Evolutionary conservation across 2,888 invertebrate species (phyloP), one percentile per base, ranked within the genome.

Genomic region (Agrotis exclamationis): DNA sequence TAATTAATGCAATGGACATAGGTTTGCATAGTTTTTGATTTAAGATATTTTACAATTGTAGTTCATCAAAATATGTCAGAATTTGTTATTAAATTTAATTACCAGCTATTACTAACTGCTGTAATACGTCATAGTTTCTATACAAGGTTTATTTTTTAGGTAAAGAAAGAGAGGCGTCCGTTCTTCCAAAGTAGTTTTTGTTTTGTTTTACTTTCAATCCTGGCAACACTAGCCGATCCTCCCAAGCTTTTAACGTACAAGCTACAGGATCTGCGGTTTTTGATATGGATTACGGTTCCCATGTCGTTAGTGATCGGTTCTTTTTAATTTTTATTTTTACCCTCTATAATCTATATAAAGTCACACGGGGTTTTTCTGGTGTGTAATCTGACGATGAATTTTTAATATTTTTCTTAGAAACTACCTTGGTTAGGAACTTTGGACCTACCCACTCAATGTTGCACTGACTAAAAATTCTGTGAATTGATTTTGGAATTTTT

Each of bases 221-320:
- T 84, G 73, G 79, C 86, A 86, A 85, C 79, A 83, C 76, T 58
- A 60, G 7, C 14, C 18, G 58, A 67, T 76, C 73, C 70, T 77
- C 79, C 71, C 83, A 82, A 69, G 70, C 85, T 84, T 87, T 88
- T 88, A 88, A 83, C 84, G 83, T 87, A 84, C 84, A 84, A 83
- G 74, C 77, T 86, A 85, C 85, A 86, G 85, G 87, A 79, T 85
- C 85, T 94, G 94, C 79, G 95, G 95, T 94, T 93, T 87, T 79
- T 83, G 89, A 90, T 91, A 90, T 91, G 87, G 89, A 91, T 91
- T 92, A 91, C 91, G 79, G 87, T 90, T 94, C 93, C 90, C 93
- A 92, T 93, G 90, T 91, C 87, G 82, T 86, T 87, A 83, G 78
- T 80, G 74, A 82, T 76, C 67, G 64, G 58, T 39, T 45, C 57